Evolutionary conservation across 2,888 invertebrate species (phyloP).

Genomic region (Drosophila cognata): DNA sequence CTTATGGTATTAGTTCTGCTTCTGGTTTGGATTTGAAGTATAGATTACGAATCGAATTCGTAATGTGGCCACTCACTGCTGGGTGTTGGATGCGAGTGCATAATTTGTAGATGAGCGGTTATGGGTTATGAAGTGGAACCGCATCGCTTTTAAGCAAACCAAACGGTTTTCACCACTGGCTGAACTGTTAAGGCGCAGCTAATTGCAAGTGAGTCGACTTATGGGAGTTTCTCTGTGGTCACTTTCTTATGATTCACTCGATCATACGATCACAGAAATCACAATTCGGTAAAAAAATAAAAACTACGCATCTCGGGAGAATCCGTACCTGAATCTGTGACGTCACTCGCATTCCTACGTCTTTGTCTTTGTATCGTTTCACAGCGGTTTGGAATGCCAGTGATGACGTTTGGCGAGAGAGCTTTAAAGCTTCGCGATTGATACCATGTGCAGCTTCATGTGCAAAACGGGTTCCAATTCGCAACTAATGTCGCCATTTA

Average conservation of each 20-base stretch:
- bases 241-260: conserved; percentile 37
- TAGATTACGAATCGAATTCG: not conserved
- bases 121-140: conserved; percentile 57
- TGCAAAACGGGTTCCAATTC: conserved; percentile 1
- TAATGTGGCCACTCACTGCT: conserved; percentile 18
- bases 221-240: conserved; percentile 41
- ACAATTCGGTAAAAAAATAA: not conserved
- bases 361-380: not conserved
- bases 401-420: conserved; percentile 10
- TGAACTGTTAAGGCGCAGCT: conserved; percentile 13
- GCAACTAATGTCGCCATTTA: conserved; percentile 12
- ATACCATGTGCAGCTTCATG: not conserved
- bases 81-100: conserved; percentile 73
- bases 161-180: conserved; percentile 5
- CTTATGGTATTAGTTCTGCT: not conserved
- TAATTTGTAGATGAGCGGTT: conserved; percentile 46
- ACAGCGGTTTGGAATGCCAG: not conserved
- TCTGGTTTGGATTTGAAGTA: too few species aligned
- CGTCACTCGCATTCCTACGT: conserved; percentile 39
- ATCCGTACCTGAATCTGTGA: conserved; percentile 35
- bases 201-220: conserved; percentile 34
- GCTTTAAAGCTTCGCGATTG: conserved; percentile 26
- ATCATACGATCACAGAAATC: conserved; percentile 2
- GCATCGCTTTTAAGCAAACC: conserved; percentile 13
- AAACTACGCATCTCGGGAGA: not conserved